Conservation (phyloP, 2,797 vertebrate species). For the Sardinella longiceps region DNA sequence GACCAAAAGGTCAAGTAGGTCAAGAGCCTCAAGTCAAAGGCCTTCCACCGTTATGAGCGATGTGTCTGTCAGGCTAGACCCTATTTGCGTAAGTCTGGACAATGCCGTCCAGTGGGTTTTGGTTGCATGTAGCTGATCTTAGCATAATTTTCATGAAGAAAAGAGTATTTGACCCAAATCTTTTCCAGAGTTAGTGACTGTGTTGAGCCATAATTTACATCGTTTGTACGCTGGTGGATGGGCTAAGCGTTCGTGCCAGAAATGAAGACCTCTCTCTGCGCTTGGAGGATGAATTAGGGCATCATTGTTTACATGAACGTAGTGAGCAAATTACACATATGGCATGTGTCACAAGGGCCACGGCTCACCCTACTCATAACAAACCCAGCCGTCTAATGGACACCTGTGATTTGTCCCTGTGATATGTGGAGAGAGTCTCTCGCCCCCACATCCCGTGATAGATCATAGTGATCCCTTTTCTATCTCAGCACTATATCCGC, state of each 20-base stretch:
- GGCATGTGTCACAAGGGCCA: neutral
- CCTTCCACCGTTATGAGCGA: neutral
- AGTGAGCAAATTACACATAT: slow-evolving; percentile 21
- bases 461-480: neutral
- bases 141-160: neutral
- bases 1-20: neutral
- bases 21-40: neutral
- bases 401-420: slow-evolving; percentile 17
- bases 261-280: neutral
- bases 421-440: neutral
- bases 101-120: neutral
- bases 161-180: neutral
- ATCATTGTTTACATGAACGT: slow-evolving; percentile 37
- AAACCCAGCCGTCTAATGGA: neutral
- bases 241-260: slow-evolving; percentile 14
- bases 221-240: neutral
- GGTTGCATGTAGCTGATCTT: neutral
- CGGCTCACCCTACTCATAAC: slow-evolving; percentile 6
- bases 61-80: neutral
- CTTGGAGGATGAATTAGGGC: slow-evolving; percentile 25
- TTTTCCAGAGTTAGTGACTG: neutral
- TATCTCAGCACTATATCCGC: neutral
- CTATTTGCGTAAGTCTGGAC: neutral
- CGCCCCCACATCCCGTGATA: neutral
- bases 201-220: slow-evolving; percentile 6